Evolutionary conservation across 2,797 vertebrate genomes (phyloP).

Genomic region (Scolopax bukidnonensis): DNA sequence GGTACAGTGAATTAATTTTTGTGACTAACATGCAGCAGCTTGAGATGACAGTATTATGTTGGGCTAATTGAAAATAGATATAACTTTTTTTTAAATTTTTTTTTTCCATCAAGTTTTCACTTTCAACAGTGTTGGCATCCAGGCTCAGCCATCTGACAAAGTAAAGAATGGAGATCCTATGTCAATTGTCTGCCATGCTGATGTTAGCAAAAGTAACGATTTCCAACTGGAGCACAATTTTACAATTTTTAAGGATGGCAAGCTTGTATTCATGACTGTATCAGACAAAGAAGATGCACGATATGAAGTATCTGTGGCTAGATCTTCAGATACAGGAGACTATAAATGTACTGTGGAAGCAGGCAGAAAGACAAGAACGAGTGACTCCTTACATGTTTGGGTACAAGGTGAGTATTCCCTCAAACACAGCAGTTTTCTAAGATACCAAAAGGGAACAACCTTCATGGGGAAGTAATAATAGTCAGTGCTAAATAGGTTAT

Average conservation of each 20-base stretch:
- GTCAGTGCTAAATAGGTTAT: background rate
- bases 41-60: background rate
- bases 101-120: constrained; percentile 71
- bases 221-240: constrained; percentile 55
- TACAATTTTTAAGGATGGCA: constrained; percentile 69
- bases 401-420: constrained; percentile 71
- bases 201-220: constrained; percentile 67
- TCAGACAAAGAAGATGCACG: background rate
- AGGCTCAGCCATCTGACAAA: constrained; percentile 7
- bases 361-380: constrained; percentile 42
- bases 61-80: background rate
- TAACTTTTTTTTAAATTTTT: background rate
- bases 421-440: background rate
- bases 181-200: constrained; percentile 67
- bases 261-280: constrained; percentile 33
- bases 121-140: constrained; percentile 74
- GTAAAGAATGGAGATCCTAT: constrained; percentile 72
- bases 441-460: background rate
- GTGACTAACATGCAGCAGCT: background rate
- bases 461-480: background rate
- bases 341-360: constrained; percentile 75
- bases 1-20: background rate
- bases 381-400: background rate
- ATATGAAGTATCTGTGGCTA: constrained; percentile 54
- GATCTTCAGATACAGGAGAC: constrained; percentile 64